Conservation (phyloP, 2,113 vertebrate genomes). For the Probosciger aterrimus region DNA sequence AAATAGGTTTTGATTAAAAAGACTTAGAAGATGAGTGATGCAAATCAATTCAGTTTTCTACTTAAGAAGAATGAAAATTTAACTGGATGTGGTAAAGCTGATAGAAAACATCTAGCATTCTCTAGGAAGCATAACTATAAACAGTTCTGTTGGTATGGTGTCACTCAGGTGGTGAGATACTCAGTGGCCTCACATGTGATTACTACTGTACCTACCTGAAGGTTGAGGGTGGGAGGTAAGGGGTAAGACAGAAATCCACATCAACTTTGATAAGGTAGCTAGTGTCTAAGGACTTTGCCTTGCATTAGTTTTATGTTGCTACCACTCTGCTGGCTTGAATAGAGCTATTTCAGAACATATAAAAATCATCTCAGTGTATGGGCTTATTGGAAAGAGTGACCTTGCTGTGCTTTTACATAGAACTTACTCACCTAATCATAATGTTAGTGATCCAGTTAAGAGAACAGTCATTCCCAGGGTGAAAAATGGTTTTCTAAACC, state of each 20-base stretch:
- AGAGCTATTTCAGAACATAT: background rate
- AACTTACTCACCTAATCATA: background rate
- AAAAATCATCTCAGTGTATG: background rate
- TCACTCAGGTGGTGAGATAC: no score
- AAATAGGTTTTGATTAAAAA: background rate
- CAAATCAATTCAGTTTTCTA: background rate
- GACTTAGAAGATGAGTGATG: background rate
- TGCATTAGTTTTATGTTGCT: background rate
- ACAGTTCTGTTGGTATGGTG: background rate
- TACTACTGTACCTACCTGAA: background rate
- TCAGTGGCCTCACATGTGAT: background rate
- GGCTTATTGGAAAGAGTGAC: background rate
- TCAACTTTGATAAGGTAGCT: background rate
- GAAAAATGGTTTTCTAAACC: background rate
- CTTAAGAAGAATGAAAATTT: background rate
- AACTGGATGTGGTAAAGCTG: background rate
- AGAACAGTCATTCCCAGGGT: background rate
- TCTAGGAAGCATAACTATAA: background rate
- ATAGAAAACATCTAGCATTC: background rate
- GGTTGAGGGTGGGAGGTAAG: fast-evolving
- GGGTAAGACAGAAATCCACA: background rate
- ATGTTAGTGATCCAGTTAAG: background rate
- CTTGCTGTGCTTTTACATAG: background rate
- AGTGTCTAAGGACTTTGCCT: background rate
- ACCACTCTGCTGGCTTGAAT: background rate